Base-by-base conservation (phyloP, 2,888 invertebrate species). In the Sarcophaga rosellei region DNA sequence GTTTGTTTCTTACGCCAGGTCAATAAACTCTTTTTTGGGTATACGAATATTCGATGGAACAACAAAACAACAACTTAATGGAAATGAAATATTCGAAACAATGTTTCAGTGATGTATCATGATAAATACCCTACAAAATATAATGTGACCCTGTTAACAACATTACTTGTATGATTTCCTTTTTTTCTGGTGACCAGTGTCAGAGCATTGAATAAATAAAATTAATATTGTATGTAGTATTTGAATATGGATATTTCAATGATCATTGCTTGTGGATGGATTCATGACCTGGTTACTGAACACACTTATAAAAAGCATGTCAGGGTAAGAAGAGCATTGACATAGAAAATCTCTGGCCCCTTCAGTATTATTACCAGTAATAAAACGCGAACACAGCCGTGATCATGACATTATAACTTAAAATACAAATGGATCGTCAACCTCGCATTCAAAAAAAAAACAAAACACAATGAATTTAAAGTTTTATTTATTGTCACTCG, bases 131-230 rank as follows among this genome's bases (percentile, higher is more conserved):
- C 12, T 69, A 75, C 77, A 65, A 68, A 68, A 59, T 20, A 75
- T 85, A 61, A 90, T 91, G 91, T 25, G 85, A 87, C 88, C 92
- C 92, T 90, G 89, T 61, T 91, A 87, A 45, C 69, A 86, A 87
- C 90, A 89, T 90, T 89, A 88, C 89, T 89, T 89, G 87, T 88
- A 88, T 89, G 92, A 92, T 91, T 92, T 92, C 91, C 90, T 89
- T 91, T 91, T 88, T 88, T 74, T 73, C 17, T 53, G 53, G 12
- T 66, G 35, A 76, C 23, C 5, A 1, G 11, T 15, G 20, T 25
- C 72, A 15, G 21, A 3, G 45, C 53, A n/a, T 5, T 45, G 20
- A 70, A 62, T 72, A 53, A 76, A 76, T 35, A 35, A 35, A 35
- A 35, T 8, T 8, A 35, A 35, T 35, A 35, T 35, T 35, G 1